Conservation (phyloP, 2,888 invertebrate species). For the Odontomyia ornata region DNA sequence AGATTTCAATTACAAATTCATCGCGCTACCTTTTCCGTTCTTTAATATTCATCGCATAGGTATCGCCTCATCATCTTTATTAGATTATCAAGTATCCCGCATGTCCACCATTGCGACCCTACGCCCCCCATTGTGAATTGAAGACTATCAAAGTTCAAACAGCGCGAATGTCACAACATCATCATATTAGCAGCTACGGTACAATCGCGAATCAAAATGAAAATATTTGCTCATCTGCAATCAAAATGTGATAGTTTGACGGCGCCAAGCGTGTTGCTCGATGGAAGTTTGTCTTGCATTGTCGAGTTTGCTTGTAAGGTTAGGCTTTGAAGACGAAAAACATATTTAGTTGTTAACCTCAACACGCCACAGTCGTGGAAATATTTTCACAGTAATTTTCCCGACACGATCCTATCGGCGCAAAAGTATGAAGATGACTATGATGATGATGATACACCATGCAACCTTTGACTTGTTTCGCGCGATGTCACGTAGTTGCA, state of each 20-base stretch:
- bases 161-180: not conserved
- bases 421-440: not conserved
- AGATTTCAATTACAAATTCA: slow-evolving; percentile 4
- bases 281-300: too few species aligned
- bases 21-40: not conserved
- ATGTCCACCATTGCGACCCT: not conserved
- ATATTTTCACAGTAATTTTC: slow-evolving; percentile 30
- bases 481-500: slow-evolving; percentile 30
- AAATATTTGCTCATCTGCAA: slow-evolving; percentile 6
- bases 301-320: too few species aligned
- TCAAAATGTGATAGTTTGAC: slow-evolving; percentile 23
- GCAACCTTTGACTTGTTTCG: slow-evolving; percentile 23
- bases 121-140: not conserved
- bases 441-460: not conserved
- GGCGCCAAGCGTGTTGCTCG: not conserved
- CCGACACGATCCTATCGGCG: slow-evolving; percentile 6
- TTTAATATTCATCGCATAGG: not conserved
- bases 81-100: slow-evolving; percentile 6
- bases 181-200: not conserved
- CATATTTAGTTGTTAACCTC: not conserved
- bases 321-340: not conserved
- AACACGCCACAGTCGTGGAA: slow-evolving; percentile 14
- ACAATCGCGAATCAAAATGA: not conserved
- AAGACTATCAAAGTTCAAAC: slow-evolving; percentile 7
- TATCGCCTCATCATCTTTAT: not conserved